Evolutionary conservation across 1,140 invertebrate genomes (phyloP).

Genomic region (Bombus confusus): DNA sequence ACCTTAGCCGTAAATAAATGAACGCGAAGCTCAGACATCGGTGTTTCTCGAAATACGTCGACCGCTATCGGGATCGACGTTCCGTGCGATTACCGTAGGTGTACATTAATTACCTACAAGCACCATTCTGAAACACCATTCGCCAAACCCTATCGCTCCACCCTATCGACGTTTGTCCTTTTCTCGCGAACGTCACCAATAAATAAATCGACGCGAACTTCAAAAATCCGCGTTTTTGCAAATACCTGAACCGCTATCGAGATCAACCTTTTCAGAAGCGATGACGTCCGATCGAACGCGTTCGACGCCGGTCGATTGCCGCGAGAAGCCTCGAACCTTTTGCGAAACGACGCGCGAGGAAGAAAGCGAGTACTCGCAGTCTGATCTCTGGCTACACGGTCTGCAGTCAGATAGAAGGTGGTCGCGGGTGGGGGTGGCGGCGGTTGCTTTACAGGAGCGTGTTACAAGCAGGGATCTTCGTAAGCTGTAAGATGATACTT

Average conservation of each 20-base stretch:
- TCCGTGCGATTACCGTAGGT: too few relatives aligned
- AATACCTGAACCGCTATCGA: not conserved
- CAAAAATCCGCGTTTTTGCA: not conserved
- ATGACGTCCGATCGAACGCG: constrained; percentile 1
- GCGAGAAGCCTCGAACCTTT: constrained; percentile 35
- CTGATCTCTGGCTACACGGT: not conserved
- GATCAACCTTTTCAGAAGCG: constrained; percentile 20
- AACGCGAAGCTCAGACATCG: too few relatives aligned
- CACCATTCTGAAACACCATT: not conserved
- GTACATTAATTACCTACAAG: too few relatives aligned
- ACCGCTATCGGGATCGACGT: too few relatives aligned
- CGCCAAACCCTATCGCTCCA: not conserved
- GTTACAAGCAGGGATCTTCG: constrained; percentile 68
- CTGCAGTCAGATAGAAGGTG: constrained; percentile 15
- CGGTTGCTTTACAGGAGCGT: constrained; percentile 65
- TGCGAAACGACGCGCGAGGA: constrained; percentile 38
- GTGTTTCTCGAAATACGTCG: too few relatives aligned
- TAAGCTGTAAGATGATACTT: constrained; percentile 73
- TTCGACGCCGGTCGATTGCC: not conserved
- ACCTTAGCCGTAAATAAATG: too few relatives aligned
- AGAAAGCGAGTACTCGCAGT: constrained; percentile 9
- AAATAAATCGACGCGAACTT: not conserved
- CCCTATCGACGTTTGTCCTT: not conserved
- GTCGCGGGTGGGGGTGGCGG: constrained; percentile 40
- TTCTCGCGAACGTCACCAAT: too few relatives aligned